Evolutionary conservation across 2,888 invertebrate genomes (phyloP), one percentile per base, ranked within the genome.

Genomic region (Gastracanthus pulcherrimus): DNA sequence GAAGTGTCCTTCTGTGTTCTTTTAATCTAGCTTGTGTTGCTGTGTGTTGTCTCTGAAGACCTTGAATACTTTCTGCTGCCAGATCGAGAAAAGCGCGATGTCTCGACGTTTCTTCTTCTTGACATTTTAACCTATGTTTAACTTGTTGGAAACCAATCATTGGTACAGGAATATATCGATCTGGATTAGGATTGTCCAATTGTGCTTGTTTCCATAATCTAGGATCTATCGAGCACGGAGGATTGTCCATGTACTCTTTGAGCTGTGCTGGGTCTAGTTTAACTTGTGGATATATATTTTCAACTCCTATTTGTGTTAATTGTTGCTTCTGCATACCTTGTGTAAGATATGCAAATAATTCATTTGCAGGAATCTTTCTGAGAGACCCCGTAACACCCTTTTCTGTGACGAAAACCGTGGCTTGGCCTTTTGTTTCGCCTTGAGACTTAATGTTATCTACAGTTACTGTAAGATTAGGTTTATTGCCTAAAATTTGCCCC

Each of bases 201-300:
- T 98, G 98, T 0, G 99, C 99, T 91, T 99, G 98, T 88, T 97
- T 96, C 99, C 99, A 99, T 87, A 99, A 93, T 82, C 97, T 93
- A 67, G 96, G 95, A 91, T 98, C 98, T 89, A 99, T 96, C n/a
- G 98, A 97, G 95, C 91, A 79, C 0, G 98, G 99, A n/a, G 98
- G 96, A 86, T 95, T 96, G 86, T 97, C 96, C 81, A 98, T 92
- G 92, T 99, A 99, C 87, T 97, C 96, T 85, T 97, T 96, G 19
- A 98, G 89, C 89, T 96, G 95, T 81, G 96, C 95, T 74, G 95
- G 95, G 84, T 96, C 95, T 62, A 98, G 95, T 60, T 95, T 94
- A 0, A 96, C 94, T 89, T 96, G 94, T 16, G 98, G 93, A 82
- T 95, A 93, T 29, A 96, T 94, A 85, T 95, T 94, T 48, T 93